These are phyloP conservation scores for Drosophila eugracilis DNA, from an alignment of 1,140 invertebrate genomes.

Conservation along the genomic window DNA sequence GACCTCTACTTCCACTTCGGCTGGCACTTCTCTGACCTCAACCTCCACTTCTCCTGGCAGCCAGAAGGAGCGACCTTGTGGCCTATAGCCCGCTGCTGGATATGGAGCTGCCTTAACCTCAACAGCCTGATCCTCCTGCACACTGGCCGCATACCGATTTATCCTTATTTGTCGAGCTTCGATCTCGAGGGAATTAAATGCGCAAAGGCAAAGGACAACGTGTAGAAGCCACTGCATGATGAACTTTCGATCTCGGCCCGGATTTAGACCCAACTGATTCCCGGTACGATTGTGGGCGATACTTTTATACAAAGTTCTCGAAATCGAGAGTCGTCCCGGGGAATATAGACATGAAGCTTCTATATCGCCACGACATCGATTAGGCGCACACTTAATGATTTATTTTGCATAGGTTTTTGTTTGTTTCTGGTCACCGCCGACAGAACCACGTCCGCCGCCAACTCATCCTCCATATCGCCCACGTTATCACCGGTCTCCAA, in stretches of 20 bases:
- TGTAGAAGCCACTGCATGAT: slow-evolving; percentile 52
- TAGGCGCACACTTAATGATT: slow-evolving; percentile 79
- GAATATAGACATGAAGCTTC: slow-evolving; percentile 37
- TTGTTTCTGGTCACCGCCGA: slow-evolving; percentile 50
- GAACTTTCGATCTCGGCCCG: slow-evolving; percentile 34
- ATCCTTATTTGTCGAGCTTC: slow-evolving; percentile 70
- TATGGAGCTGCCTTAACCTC: slow-evolving; percentile 59
- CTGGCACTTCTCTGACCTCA: slow-evolving; percentile 3
- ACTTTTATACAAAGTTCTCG: slow-evolving; percentile 74
- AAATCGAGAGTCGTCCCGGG: slow-evolving; percentile 65
- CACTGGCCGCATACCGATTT: slow-evolving; percentile 68
- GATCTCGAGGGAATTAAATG: not conserved
- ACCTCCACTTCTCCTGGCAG: slow-evolving; percentile 52
- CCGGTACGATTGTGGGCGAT: slow-evolving; percentile 28
- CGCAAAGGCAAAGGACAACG: slow-evolving; percentile 39
- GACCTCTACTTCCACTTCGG: not conserved
- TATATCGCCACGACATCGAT: slow-evolving; percentile 61
- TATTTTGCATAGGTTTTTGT: slow-evolving; percentile 60
- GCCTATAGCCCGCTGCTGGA: slow-evolving; percentile 64
- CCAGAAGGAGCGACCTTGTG: slow-evolving; percentile 62
- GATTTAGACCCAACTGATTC: slow-evolving; percentile 57
- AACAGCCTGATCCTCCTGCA: slow-evolving; percentile 66
- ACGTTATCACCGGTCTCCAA: slow-evolving; percentile 20
- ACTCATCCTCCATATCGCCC: slow-evolving; percentile 51
- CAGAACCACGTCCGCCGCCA: slow-evolving; percentile 55